Evolutionary conservation across 1,140 invertebrate species (phyloP).

Genomic region (Coptotermes formosanus): DNA sequence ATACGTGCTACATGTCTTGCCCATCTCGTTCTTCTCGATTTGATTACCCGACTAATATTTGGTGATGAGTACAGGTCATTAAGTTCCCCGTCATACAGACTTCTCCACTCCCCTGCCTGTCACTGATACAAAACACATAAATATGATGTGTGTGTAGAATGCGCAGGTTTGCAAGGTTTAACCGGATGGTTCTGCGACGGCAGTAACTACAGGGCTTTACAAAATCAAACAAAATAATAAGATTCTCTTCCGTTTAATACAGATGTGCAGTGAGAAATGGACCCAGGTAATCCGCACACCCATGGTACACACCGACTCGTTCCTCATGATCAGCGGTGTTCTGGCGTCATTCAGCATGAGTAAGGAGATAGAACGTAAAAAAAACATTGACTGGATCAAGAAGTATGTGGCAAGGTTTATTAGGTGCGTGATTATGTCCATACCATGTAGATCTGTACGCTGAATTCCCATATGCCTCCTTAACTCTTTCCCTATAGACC

Average conservation of each 20-base stretch:
- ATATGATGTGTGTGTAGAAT: no score
- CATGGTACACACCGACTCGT: constrained; percentile 63
- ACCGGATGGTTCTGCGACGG: no score
- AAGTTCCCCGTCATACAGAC: no score
- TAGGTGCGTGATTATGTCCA: constrained; percentile 46
- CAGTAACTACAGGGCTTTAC: no score
- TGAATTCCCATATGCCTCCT: not conserved
- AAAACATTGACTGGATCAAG: constrained; percentile 56
- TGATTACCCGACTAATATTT: no score
- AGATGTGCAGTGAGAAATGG: constrained; percentile 57
- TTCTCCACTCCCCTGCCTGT: no score
- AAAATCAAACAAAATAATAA: no score
- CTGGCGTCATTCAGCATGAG: constrained; percentile 61
- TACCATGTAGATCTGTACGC: not conserved
- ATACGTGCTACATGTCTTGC: no score
- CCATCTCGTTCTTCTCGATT: no score
- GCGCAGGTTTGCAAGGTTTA: no score
- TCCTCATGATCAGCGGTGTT: constrained; percentile 63
- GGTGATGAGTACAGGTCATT: no score
- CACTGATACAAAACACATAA: no score
- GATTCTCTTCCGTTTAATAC: not conserved
- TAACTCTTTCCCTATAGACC: not conserved
- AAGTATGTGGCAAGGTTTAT: constrained; percentile 59
- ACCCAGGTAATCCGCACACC: constrained; percentile 59
- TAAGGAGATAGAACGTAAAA: constrained; percentile 50